Evolutionary conservation across 2,113 vertebrate genomes (phyloP).

Genomic region (Calyptomena viridis): DNA sequence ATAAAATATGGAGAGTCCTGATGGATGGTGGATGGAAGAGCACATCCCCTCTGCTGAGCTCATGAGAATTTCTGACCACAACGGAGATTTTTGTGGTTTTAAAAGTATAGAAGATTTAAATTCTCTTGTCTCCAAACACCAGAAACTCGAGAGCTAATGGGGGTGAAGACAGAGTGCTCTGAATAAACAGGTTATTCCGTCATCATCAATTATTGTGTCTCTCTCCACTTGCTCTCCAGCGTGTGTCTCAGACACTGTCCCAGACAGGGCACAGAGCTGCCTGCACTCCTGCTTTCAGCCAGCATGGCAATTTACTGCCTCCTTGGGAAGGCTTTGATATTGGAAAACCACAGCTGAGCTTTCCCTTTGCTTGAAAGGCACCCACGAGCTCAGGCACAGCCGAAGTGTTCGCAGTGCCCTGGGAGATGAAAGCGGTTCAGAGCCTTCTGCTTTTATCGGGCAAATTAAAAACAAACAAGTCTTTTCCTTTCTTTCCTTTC

Average conservation of each 20-base stretch:
- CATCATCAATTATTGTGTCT: not conserved
- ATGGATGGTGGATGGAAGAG: not conserved
- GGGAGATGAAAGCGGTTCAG: constrained; percentile 9
- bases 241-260: not conserved
- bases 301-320: not conserved
- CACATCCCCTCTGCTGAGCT: not conserved
- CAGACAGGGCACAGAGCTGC: constrained; percentile 12
- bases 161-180: not conserved
- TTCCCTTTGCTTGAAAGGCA: constrained; percentile 11
- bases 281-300: not conserved
- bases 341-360: constrained; percentile 7
- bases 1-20: not conserved
- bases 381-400: not conserved
- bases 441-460: not conserved
- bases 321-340: constrained; percentile 4
- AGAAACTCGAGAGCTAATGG: not conserved
- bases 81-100: not conserved
- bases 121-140: not conserved
- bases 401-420: not conserved
- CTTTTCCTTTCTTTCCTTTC: not conserved
- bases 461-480: constrained; percentile 15
- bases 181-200: not conserved
- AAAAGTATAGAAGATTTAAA: not conserved
- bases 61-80: not conserved
- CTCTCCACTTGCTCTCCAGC: not conserved